Base-by-base conservation (phyloP, 2,113 vertebrate species). In the Mohoua ochrocephala region DNA sequence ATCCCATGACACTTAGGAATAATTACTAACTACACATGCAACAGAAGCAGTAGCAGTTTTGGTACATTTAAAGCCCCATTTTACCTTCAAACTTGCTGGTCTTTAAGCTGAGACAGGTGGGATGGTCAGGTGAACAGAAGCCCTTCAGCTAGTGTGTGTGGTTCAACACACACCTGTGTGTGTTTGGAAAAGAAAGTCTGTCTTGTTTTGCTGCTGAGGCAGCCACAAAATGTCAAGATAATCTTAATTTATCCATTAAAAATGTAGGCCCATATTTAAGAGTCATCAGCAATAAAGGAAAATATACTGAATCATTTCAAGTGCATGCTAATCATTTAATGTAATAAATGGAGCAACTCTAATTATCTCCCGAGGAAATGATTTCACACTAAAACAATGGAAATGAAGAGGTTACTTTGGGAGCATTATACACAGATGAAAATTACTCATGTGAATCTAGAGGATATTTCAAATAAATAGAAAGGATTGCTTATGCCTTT, bases 361-460 rank as follows among this genome's bases (percentile, higher is more conserved):
- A 98, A 98, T 98, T 98, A 98, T 98, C 98, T 98, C 98, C 98
- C 5, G 97, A 98, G 98, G 98, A 98, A 98, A 98, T 98, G 97
- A 98, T 98, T 98, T 98, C 98, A 98, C 98, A 98, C 98, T 98
- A 97, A 98, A 98, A 98, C 98, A 98, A 98, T 98, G 97, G 97
- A 93, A 98, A 98, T 97, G 97, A 97, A 98, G 98, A 98, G 97
- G 98, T 98, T 98, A 98, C 97, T 98, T 97, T 97, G 94, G 97
- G 96, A 98, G 95, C 97, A 96, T 96, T 97, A 97, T 96, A 97
- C 96, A 96, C 97, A 97, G 97, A 93, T 97, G 97, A 97, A 97
- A 98, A 97, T 97, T 97, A 95, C 94, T 97, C 97, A 94, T 97
- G 96, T 97, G 97, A 94, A 97, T 97, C 97, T 95, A 73, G 95